Conservation (phyloP, 2,797 vertebrate species). For the Nothura maculosa region DNA sequence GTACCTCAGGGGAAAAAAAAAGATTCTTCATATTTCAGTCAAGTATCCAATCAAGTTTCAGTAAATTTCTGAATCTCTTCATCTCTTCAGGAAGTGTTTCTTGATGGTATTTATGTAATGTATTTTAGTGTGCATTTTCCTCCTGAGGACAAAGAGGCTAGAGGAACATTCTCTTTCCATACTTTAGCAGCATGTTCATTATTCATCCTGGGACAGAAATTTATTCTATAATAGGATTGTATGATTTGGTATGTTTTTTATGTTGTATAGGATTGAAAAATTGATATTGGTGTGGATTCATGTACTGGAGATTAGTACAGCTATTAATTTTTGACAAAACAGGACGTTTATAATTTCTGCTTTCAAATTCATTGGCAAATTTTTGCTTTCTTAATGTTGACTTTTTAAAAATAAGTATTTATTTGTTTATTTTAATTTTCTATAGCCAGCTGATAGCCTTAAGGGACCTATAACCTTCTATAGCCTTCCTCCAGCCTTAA, state of each 20-base stretch:
- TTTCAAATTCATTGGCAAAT: background rate
- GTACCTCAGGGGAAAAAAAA: background rate
- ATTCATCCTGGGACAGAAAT: background rate
- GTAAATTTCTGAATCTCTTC: background rate
- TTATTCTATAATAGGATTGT: background rate
- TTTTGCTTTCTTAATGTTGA: background rate
- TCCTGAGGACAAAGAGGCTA: fast-evolving
- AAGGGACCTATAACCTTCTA: too few relatives aligned
- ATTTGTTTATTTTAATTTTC: background rate
- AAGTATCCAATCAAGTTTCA: background rate
- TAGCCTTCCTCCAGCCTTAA: background rate
- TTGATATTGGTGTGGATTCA: background rate
- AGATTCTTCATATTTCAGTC: background rate
- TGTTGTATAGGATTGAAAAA: background rate
- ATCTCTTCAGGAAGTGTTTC: background rate
- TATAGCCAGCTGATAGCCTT: background rate
- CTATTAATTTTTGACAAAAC: background rate
- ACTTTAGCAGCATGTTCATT: background rate
- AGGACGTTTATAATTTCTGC: background rate
- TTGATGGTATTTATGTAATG: background rate
- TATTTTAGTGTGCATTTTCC: background rate
- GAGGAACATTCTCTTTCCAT: background rate
- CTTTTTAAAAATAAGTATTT: background rate
- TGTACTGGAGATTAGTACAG: too few relatives aligned
- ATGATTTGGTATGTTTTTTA: background rate